Conservation (phyloP, 2,797 vertebrate genomes). For the Carcharodon carcharias region DNA sequence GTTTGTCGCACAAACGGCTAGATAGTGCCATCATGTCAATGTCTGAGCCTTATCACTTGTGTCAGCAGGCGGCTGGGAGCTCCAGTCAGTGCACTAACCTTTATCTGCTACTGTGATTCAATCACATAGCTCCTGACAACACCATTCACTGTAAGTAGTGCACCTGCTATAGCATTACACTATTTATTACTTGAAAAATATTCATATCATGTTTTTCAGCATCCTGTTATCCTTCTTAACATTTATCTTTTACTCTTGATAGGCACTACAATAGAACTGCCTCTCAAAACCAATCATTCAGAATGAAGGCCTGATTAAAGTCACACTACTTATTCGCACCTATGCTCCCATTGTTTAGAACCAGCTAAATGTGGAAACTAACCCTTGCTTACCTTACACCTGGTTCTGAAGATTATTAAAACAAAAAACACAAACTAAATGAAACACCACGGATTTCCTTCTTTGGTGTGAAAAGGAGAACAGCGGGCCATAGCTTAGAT, state of each 20-base stretch:
- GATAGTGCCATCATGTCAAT: background rate
- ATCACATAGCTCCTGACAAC: slow-evolving; percentile 31
- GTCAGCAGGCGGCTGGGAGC: background rate
- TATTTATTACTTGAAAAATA: slow-evolving; percentile 15
- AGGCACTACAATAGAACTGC: background rate
- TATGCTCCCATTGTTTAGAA: background rate
- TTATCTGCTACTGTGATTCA: slow-evolving; percentile 26
- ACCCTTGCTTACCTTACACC: background rate
- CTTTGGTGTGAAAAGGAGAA: background rate
- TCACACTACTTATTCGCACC: background rate
- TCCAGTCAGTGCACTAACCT: slow-evolving; percentile 10
- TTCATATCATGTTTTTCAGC: background rate
- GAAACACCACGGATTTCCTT: background rate
- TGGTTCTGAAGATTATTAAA: background rate
- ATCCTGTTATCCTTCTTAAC: background rate
- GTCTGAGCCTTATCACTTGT: slow-evolving; percentile 27
- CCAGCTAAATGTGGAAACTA: background rate
- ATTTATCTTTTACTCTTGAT: background rate
- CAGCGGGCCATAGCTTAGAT: background rate
- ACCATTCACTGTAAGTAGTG: background rate
- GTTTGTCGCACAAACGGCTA: background rate
- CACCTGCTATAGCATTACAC: background rate
- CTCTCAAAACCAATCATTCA: slow-evolving; percentile 21
- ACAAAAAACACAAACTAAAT: background rate
- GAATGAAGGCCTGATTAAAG: background rate